Percentiles rank a stretch among this genome's conserved stretches.
Conservation (phyloP, 2,888 invertebrate species). For the Amphimallon solstitiale region DNA sequence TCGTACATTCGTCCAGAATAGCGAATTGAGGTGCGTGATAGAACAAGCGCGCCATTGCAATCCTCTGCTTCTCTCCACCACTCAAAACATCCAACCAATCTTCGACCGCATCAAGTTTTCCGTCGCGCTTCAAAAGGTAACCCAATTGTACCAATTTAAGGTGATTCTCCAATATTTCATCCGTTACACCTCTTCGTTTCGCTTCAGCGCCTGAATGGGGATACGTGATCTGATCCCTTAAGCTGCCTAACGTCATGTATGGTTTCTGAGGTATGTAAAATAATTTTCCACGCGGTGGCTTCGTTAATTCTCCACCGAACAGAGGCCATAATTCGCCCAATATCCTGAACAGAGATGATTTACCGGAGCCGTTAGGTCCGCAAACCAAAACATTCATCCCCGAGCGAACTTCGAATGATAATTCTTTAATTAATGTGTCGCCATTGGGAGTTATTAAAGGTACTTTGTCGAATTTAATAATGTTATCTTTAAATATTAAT, state of each 20-base stretch:
- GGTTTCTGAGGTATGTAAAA: constrained; percentile 98
- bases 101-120: constrained; percentile 90
- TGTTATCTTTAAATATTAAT: constrained; percentile 85
- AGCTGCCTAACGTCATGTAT: constrained; percentile 96
- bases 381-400: constrained; percentile 98
- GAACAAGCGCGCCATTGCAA: constrained; percentile 98
- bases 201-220: constrained; percentile 92
- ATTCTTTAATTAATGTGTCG: constrained; percentile 88
- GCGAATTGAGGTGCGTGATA: constrained; percentile 99
- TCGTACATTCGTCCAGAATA: constrained; percentile 98
- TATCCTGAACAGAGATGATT: constrained; percentile 95
- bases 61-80: constrained; percentile 97
- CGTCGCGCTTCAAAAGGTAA: constrained; percentile 86
- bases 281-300: constrained; percentile 94
- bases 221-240: constrained; percentile 92
- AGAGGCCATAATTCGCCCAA: constrained; percentile 98
- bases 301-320: constrained; percentile 92
- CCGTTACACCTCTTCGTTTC: constrained; percentile 78
- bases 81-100: constrained; percentile 99
- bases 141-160: constrained; percentile 85
- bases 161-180: constrained; percentile 79
- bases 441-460: constrained; percentile 98
- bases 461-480: constrained; percentile 91
- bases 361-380: constrained; percentile 98
- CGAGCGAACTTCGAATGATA: constrained; percentile 86